Evolutionary conservation across 2,888 invertebrate genomes (phyloP).

Genomic region (Drosophila monieri): DNA sequence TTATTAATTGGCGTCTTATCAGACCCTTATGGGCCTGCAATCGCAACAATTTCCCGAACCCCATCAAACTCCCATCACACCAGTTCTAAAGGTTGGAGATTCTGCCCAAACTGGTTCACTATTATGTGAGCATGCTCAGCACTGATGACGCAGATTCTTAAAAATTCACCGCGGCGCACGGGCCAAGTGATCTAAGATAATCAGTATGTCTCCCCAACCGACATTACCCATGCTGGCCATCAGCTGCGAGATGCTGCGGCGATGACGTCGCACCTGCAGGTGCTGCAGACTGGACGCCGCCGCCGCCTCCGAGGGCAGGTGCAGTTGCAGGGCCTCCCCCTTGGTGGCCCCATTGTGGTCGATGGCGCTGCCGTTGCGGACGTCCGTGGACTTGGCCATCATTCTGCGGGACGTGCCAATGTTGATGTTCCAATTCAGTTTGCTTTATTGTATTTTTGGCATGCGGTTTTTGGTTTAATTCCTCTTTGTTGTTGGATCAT

Average conservation of each 20-base stretch:
- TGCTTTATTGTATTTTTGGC: constrained; percentile 50
- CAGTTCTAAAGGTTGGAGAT: constrained; percentile 47
- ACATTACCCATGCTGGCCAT: constrained; percentile 82
- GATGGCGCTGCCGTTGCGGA: neutral
- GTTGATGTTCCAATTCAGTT: constrained; percentile 6
- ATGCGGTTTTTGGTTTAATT: constrained; percentile 51
- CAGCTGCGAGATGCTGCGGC: constrained; percentile 84
- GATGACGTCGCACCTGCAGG: constrained; percentile 79
- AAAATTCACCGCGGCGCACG: neutral
- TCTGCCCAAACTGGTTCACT: constrained; percentile 50
- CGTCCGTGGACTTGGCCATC: constrained; percentile 24
- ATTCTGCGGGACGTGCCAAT: neutral
- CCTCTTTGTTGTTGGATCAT: constrained; percentile 9
- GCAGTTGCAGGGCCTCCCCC: constrained; percentile 44
- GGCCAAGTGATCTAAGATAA: constrained; percentile 34
- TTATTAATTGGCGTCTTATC: constrained; percentile 18
- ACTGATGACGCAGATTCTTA: constrained; percentile 45
- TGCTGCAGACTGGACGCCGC: constrained; percentile 38
- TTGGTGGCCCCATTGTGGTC: constrained; percentile 1
- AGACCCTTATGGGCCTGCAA: constrained; percentile 33
- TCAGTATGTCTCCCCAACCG: neutral
- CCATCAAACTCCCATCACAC: constrained; percentile 19
- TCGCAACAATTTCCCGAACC: neutral
- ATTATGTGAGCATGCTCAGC: constrained; percentile 8
- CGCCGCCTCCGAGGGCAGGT: constrained; percentile 28